Evolutionary conservation across 1,140 invertebrate genomes (phyloP).

Genomic region (Semibalanus balanoides): DNA sequence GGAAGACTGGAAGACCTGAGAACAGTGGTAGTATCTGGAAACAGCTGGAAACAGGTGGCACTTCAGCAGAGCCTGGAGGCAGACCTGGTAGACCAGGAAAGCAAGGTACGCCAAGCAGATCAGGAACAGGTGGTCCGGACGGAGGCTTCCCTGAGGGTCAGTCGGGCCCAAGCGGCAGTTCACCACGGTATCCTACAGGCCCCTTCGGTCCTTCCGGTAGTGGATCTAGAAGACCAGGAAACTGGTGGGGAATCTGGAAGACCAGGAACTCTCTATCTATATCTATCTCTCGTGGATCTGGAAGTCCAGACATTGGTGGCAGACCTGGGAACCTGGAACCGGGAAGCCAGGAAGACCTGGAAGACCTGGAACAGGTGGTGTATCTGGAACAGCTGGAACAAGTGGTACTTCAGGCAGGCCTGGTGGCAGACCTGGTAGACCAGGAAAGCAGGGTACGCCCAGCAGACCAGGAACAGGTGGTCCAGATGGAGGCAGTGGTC

Average conservation of each 20-base stretch:
- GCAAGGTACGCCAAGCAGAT: slow-evolving; percentile 1
- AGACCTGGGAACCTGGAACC: slow-evolving; percentile 8
- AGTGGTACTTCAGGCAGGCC: not conserved
- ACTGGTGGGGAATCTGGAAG: not conserved
- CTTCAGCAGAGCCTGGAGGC: no score
- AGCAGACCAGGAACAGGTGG: slow-evolving; percentile 9
- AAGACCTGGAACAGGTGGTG: slow-evolving; percentile 9
- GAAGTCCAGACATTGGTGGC: slow-evolving; percentile 5
- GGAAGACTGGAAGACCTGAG: not conserved
- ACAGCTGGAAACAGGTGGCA: no score
- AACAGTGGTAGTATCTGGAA: no score
- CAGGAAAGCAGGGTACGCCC: not conserved
- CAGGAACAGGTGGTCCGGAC: slow-evolving; percentile 7
- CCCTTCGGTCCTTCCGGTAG: no score
- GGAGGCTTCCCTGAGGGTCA: no score
- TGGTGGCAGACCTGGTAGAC: slow-evolving; percentile 4
- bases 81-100: slow-evolving; percentile 6
- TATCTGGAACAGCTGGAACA: slow-evolving; percentile 9
- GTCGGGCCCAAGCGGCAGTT: no score
- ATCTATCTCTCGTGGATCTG: no score
- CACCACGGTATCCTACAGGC: no score
- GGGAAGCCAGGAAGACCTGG: slow-evolving; percentile 6
- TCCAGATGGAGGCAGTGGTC: slow-evolving; percentile 6
- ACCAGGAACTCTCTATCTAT: no score
- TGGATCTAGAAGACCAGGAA: slow-evolving; percentile 6